Evolutionary conservation across 2,797 vertebrate species (phyloP), one percentile per base, ranked within the genome.

Genomic region (Potorous gilbertii): DNA sequence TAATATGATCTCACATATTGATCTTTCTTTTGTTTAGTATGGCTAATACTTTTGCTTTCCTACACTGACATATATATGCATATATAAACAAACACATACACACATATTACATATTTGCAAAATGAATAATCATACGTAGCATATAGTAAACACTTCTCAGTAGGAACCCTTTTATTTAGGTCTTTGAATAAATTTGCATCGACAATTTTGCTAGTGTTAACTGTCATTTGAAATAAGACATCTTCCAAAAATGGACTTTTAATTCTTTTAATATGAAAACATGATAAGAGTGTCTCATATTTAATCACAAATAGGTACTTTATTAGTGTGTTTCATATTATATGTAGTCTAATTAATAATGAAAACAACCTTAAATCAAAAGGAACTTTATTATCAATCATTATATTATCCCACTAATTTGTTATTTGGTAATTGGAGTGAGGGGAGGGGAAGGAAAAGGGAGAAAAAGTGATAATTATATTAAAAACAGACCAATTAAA

Each of bases 151-250:
- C 62, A 14, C 2, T n/a, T 13, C n/a, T 89, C 28, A 59, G 29
- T 9, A 87, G 21, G 74, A 87, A 11, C 40, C 40, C 27, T 27
- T 87, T 87, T 87, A 50, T 87, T 40, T 87, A 46, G 21, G 27
- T 87, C 74, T 87, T 21, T 91, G 90, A 95, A 95, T 29, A 62
- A 66, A 90, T 40, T 55, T 92, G 54, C 24, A 50, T n/a, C 5
- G 27, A 90, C 87, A 93, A 56, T 90, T 90, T 92, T 92, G 56
- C 16, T 92, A 89, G 40, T 92, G 31, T 90, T 46, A 90, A 89
- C 50, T 93, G 14, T 56, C 59, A 52, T 62, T 40, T 56, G 56
- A 92, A 95, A 81, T 94, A 94, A 16, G 29, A n/a, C 21, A n/a
- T 54, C 87, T 92, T 92, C 54, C 13, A 92, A 56, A 94, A 57